Base-by-base conservation (phyloP, 2,797 vertebrate species). In the Hephaestus fuliginosus region DNA sequence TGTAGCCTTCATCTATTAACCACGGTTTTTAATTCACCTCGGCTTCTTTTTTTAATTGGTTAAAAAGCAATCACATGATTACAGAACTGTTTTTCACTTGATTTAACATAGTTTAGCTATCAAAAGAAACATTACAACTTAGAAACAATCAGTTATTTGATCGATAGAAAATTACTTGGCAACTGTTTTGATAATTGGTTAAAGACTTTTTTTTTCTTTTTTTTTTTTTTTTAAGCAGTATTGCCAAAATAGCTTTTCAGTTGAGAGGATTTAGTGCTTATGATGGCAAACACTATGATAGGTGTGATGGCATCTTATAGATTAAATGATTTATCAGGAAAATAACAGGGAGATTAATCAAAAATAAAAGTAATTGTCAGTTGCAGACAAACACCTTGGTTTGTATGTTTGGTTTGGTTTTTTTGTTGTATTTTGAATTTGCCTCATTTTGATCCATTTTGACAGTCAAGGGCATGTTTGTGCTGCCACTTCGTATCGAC, bases 1-100 rank as follows among this genome's bases (percentile, higher is more conserved):
- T 13, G 28, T 46, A 53, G 65, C 66, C 63, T 46, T 43, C 43
- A 56, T 68, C 53, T 60, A 15, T 44, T 73, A 43, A 71, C 49
- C 11, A 64, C 18, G 44, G 22, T 22, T 75, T 20, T 58, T 71
- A 0, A 70, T 70, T 51, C 11, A 55, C 13, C 53, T 30, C n/a
- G 17, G 22, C 14, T 30, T 49, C 15, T 28, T 49, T 70, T 20
- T 14, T 22, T 0, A 25, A 69, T n/a, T 13, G 17, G 0, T 58
- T 58, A 1, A 14, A 25, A 58, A 49, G 30, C 5, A 1, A 33
- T 17, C 25, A 3, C 10, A 14, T 11, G 1, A 39, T 52, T 20
- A 49, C 33, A 43, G n/a, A 53, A 12, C 7, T 25, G 1, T 70
- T 33, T 70, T 33, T 61, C 11, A 52, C 17, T 30, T 33, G 53